phyloP scores from a whole-genome alignment of 1,140 invertebrate species.

The Aphis craccivora region DNA sequence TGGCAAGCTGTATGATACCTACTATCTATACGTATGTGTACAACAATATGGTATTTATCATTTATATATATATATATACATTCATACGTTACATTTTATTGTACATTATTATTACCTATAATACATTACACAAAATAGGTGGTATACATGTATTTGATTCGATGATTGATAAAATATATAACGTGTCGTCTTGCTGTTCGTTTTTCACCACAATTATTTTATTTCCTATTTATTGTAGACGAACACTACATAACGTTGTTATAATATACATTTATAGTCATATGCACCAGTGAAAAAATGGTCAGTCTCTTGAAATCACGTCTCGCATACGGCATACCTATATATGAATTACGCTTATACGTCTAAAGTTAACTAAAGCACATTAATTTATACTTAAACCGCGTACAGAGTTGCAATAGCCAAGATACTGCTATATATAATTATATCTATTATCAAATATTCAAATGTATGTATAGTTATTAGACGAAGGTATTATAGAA shows the following conservation, averaged over 20 bases:
- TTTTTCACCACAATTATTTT: not conserved
- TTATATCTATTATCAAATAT: not conserved
- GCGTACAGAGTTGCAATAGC: not conserved
- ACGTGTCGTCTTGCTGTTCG: not conserved
- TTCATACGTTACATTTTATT: not conserved
- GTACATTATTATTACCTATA: not conserved
- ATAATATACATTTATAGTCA: not conserved
- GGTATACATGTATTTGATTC: not conserved
- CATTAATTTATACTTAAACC: not conserved
- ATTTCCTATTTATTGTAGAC: not conserved
- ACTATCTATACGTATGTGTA: no score
- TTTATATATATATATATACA: not conserved
- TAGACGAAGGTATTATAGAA: no score
- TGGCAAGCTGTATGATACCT: slow-evolving; percentile 29
- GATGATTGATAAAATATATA: not conserved
- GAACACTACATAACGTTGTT: not conserved
- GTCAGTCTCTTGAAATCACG: not conserved
- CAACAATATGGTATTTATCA: not conserved
- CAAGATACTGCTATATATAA: not conserved
- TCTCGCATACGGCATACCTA: no score
- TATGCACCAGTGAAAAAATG: not conserved
- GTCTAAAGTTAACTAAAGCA: not conserved
- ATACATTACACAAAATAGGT: not conserved
- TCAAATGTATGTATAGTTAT: no score
- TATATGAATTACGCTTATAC: not conserved